These are phyloP conservation scores for Rotaria sp. DNA, from an alignment of 2,888 invertebrate genomes.

Conservation along the genomic window DNA sequence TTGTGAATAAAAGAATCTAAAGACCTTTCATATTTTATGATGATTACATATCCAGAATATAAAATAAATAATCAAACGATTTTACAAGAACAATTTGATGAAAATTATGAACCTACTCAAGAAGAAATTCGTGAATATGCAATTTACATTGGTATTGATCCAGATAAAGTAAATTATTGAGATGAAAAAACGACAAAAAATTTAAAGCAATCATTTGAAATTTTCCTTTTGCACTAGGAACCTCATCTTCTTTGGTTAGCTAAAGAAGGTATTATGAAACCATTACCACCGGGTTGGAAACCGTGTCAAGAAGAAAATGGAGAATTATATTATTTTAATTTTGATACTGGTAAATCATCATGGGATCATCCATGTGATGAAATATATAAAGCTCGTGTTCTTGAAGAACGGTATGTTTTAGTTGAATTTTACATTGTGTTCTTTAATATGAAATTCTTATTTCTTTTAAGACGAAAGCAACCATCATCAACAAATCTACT, in stretches of 20 bases:
- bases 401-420: conserved; percentile 48
- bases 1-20: neutral
- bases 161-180: conserved; percentile 58
- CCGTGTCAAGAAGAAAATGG: conserved; percentile 68
- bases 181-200: no score
- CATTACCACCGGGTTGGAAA: conserved; percentile 64
- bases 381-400: conserved; percentile 66
- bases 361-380: conserved; percentile 90
- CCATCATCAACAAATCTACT: neutral
- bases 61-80: conserved; percentile 18
- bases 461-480: neutral
- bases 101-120: conserved; percentile 47
- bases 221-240: conserved; percentile 57
- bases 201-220: neutral
- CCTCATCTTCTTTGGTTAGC: conserved; percentile 77
- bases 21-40: neutral
- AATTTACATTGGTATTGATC: conserved; percentile 77
- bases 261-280: conserved; percentile 80
- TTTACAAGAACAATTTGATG: conserved; percentile 9
- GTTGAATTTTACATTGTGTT: neutral
- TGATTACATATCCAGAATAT: neutral
- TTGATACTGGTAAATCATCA: conserved; percentile 71
- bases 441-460: neutral
- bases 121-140: conserved; percentile 81
- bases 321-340: conserved; percentile 80